These are phyloP conservation scores for Blera fallax DNA, from an alignment of 2,888 invertebrate species.

Conservation along the genomic window DNA sequence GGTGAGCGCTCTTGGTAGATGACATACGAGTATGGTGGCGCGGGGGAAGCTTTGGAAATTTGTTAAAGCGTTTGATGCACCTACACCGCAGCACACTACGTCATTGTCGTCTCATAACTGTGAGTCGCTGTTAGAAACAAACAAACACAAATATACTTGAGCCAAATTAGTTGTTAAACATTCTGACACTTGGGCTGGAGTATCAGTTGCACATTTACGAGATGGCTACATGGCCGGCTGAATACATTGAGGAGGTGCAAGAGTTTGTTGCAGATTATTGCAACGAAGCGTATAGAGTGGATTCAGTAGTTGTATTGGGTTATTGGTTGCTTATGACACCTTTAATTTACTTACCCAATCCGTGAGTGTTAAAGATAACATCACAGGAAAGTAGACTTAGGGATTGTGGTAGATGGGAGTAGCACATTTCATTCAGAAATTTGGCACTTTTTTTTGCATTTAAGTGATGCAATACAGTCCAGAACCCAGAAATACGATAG, in stretches of 20 bases:
- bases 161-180: slow-evolving; percentile 61
- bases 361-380: slow-evolving; percentile 64
- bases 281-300: slow-evolving; percentile 44
- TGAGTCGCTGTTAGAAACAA: slow-evolving; percentile 27
- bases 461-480: no score
- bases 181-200: slow-evolving; percentile 46
- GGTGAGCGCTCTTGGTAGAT: neutral
- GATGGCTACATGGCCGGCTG: neutral
- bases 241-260: slow-evolving; percentile 19
- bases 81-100: slow-evolving; percentile 29
- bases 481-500: no score
- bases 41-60: slow-evolving; percentile 44
- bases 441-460: no score
- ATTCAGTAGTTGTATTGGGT: slow-evolving; percentile 62
- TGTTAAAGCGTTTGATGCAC: slow-evolving; percentile 31
- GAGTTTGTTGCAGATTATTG: slow-evolving; percentile 43
- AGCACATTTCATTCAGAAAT: slow-evolving; percentile 34
- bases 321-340: slow-evolving; percentile 68
- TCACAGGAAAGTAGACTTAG: slow-evolving; percentile 23
- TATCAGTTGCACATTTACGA: slow-evolving; percentile 32
- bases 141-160: slow-evolving; percentile 34
- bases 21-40: neutral
- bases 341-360: slow-evolving; percentile 69
- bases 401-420: neutral
- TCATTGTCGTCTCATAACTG: slow-evolving; percentile 20